A percentile compares a stretch with the other conserved stretches of the same genome.
Evolutionary conservation across 2,113 vertebrate species (phyloP).

Genomic region (Alosa alosa): DNA sequence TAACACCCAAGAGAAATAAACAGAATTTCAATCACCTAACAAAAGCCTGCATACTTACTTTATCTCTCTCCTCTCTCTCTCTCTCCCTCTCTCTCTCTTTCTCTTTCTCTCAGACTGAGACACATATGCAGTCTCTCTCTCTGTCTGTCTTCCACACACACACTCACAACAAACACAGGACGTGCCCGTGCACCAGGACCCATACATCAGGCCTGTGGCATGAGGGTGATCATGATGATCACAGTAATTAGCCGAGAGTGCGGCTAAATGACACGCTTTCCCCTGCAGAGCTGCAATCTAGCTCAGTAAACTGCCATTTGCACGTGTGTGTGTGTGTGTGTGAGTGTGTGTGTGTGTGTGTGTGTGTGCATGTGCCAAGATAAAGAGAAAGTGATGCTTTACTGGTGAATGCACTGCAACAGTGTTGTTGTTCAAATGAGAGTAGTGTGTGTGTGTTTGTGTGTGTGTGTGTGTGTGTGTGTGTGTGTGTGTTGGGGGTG

Average conservation of each 20-base stretch:
- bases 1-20: not conserved
- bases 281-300: not conserved
- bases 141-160: not conserved
- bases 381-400: too few species aligned
- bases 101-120: not conserved
- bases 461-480: slow-evolving; percentile 17
- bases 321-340: not conserved
- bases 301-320: not conserved
- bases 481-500: too few species aligned
- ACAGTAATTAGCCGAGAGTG: not conserved
- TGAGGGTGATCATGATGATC: not conserved
- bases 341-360: too few species aligned
- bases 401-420: too few species aligned
- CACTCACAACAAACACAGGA: not conserved
- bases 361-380: too few species aligned
- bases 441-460: not conserved
- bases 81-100: not conserved
- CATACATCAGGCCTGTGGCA: not conserved
- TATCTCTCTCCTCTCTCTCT: not conserved
- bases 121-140: not conserved
- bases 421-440: too few species aligned
- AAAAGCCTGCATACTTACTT: not conserved
- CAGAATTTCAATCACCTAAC: not conserved
- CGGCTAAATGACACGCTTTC: not conserved
- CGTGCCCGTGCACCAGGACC: not conserved